Evolutionary conservation across 2,797 vertebrate species (phyloP).

Genomic region (Sebastes dallii): DNA sequence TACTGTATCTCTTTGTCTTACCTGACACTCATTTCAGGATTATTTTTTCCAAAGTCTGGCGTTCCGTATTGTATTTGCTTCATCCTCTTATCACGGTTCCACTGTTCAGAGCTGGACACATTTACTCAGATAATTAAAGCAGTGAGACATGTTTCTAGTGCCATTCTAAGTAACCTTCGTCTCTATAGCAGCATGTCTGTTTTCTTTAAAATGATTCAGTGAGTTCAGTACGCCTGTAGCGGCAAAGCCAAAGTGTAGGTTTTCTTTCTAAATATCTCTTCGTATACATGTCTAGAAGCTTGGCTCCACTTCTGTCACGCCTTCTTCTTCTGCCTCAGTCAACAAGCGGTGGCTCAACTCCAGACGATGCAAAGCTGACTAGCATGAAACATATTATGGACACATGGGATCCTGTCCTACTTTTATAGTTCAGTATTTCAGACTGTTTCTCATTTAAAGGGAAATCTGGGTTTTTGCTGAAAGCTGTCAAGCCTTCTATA

Average conservation of each 20-base stretch:
- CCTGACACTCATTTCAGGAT: background rate
- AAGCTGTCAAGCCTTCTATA: background rate
- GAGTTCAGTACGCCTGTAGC: background rate
- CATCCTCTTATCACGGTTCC: background rate
- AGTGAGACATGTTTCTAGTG: background rate
- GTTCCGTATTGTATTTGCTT: background rate
- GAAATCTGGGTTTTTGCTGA: background rate
- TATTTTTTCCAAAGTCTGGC: background rate
- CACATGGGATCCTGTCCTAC: background rate
- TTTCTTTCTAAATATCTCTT: background rate
- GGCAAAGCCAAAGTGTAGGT: background rate
- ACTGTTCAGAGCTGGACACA: background rate
- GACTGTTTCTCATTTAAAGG: background rate
- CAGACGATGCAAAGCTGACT: background rate
- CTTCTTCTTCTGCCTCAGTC: background rate
- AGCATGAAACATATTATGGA: slow-evolving; percentile 6
- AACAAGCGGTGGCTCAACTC: background rate
- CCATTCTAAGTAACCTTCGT: background rate
- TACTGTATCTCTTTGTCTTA: background rate
- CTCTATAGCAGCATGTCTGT: background rate
- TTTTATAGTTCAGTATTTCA: background rate
- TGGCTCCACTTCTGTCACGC: background rate
- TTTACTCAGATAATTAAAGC: background rate
- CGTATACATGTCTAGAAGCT: background rate
- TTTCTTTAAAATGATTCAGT: background rate